Conservation (phyloP, 2,888 invertebrate species). For the Phortica okadai region DNA sequence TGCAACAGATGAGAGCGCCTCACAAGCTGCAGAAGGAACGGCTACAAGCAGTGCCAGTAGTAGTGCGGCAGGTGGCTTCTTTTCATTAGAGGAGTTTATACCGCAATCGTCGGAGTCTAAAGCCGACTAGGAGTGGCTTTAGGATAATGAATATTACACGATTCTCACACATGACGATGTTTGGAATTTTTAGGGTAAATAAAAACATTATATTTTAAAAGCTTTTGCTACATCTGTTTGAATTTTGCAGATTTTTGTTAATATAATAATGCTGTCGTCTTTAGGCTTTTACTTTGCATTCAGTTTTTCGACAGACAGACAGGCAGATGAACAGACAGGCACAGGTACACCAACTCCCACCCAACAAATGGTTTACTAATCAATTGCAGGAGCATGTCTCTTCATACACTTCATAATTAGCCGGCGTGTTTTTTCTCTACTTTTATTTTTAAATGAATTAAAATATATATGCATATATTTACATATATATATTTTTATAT, state of each 20-base stretch:
- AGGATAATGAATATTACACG: slow-evolving; percentile 56
- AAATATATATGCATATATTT: slow-evolving; percentile 24
- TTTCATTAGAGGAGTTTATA: slow-evolving; percentile 72
- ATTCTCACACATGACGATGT: slow-evolving; percentile 62
- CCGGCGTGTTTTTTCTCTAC: neutral
- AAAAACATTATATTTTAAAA: slow-evolving; percentile 27
- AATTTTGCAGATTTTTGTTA: slow-evolving; percentile 2
- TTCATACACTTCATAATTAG: slow-evolving; percentile 1
- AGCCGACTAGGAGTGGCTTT: slow-evolving; percentile 66
- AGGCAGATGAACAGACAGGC: neutral
- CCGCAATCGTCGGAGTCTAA: slow-evolving; percentile 57
- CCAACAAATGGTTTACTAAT: neutral
- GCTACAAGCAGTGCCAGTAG: slow-evolving; percentile 62
- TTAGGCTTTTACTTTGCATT: slow-evolving; percentile 26
- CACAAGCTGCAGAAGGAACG: slow-evolving; percentile 51
- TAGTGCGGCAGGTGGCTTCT: slow-evolving; percentile 66
- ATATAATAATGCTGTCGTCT: slow-evolving; percentile 12
- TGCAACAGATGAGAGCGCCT: slow-evolving; percentile 47
- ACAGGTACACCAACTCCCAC: neutral
- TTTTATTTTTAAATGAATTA: neutral
- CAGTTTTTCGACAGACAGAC: neutral
- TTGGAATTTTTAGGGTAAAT: slow-evolving; percentile 49
- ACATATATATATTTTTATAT: slow-evolving; percentile 43
- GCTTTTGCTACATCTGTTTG: slow-evolving; percentile 49
- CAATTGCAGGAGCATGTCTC: neutral